phyloP scores from a whole-genome alignment of 37 sponge, comb jelly and placozoan genomes.

The Beroe ovata region DNA sequence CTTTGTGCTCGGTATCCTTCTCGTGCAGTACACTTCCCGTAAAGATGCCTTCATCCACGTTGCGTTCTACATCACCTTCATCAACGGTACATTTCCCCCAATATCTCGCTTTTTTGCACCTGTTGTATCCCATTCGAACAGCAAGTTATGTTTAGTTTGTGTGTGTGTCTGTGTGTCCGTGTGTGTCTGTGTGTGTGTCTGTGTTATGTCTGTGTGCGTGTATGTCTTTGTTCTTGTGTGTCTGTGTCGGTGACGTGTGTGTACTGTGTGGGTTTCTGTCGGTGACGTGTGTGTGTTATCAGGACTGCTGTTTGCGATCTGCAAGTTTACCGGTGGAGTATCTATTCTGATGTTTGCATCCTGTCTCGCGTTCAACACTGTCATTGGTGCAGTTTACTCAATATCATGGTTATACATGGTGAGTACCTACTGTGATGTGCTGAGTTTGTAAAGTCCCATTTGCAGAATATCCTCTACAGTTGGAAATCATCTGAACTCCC shows the following conservation, averaged over 20 bases:
- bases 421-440: too few species aligned
- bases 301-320: conserved; percentile 32
- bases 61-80: conserved; percentile 66
- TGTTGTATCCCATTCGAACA: too few species aligned
- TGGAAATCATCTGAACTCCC: too few species aligned
- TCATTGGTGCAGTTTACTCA: conserved; percentile 52
- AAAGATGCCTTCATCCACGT: conserved; percentile 63
- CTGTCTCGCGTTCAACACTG: conserved; percentile 33
- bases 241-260: too few species aligned
- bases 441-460: too few species aligned
- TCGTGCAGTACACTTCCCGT: conserved; percentile 36
- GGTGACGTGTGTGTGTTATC: too few species aligned
- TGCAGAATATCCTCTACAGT: too few species aligned
- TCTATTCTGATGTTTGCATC: neutral
- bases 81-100: conserved; percentile 18
- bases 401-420: conserved; percentile 63
- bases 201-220: neutral
- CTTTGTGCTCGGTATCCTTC: conserved; percentile 32
- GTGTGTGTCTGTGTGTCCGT: too few species aligned
- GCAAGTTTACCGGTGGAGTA: neutral
- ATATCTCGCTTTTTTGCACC: too few species aligned
- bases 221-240: too few species aligned
- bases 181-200: neutral
- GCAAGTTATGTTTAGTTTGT: too few species aligned
- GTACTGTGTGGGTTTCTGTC: too few species aligned